Conservation (phyloP, 2,797 vertebrate genomes). For the Rhinophrynus dorsalis region DNA sequence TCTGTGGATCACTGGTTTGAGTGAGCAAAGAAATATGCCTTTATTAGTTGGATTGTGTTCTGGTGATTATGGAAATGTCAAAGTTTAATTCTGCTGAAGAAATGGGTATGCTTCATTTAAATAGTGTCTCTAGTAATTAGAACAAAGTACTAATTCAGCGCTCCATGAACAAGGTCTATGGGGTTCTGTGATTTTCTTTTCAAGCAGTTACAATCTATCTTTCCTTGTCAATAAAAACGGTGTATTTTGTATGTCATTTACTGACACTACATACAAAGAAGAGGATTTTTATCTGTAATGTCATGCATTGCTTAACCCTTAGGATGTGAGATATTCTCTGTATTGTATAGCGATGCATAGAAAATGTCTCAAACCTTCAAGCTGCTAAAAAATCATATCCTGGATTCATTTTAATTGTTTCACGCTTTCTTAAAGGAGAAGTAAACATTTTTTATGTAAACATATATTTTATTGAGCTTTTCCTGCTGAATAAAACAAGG, state of each 20-base stretch:
- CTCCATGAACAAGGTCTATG: background rate
- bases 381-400: no score
- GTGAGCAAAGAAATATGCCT: conserved; percentile 45
- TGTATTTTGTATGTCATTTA: conserved; percentile 12
- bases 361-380: no score
- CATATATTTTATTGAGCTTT: no score
- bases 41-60: conserved; percentile 47
- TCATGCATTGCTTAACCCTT: no score
- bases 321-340: no score
- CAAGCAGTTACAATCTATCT: conserved; percentile 1
- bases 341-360: no score
- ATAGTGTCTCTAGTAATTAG: conserved; percentile 46
- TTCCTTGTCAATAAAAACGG: conserved; percentile 19
- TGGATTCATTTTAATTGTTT: no score
- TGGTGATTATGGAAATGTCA: conserved; percentile 49
- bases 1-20: conserved; percentile 44
- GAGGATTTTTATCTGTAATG: no score
- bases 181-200: background rate
- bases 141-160: conserved; percentile 40
- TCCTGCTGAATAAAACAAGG: no score
- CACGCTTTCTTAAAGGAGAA: no score
- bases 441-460: no score
- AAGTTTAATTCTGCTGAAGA: conserved; percentile 47
- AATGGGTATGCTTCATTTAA: conserved; percentile 47
- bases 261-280: background rate